These are phyloP conservation scores for Epirrhoe tristata DNA, from an alignment of 2,888 invertebrate species.

Conservation along the genomic window DNA sequence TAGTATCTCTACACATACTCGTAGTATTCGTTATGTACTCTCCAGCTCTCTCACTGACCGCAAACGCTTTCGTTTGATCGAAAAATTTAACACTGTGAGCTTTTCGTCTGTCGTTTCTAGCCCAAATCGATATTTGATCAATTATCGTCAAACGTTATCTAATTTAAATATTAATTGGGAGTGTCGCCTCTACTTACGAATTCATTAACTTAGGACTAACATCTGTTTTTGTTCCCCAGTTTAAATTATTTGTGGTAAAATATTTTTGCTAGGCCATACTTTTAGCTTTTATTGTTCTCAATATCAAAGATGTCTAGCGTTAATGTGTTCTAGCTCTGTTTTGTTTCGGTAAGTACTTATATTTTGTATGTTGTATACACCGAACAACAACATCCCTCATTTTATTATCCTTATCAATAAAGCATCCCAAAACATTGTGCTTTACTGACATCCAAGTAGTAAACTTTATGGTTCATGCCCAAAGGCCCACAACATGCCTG, in stretches of 20 bases:
- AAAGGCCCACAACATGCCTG: neutral
- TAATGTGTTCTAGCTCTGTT: neutral
- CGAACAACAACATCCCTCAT: neutral
- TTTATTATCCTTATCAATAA: neutral
- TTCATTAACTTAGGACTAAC: neutral
- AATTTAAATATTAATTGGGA: neutral
- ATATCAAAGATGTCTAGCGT: neutral
- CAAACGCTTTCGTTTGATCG: neutral
- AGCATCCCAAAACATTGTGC: neutral
- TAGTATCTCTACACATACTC: too few relatives aligned
- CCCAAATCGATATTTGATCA: neutral
- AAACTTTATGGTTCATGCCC: neutral
- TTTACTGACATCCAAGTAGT: slow-evolving; percentile 1
- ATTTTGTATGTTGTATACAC: neutral
- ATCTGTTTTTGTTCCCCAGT: neutral
- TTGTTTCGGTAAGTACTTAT: too few relatives aligned
- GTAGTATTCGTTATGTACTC: too few relatives aligned
- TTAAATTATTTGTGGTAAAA: neutral
- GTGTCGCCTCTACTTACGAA: neutral
- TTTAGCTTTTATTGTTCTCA: neutral
- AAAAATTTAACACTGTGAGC: neutral
- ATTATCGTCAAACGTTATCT: neutral
- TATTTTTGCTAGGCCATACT: neutral
- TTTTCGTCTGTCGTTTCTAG: neutral
- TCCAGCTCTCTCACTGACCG: neutral